Evolutionary conservation across 2,113 vertebrate genomes (phyloP).

Genomic region (Struthio camelus): DNA sequence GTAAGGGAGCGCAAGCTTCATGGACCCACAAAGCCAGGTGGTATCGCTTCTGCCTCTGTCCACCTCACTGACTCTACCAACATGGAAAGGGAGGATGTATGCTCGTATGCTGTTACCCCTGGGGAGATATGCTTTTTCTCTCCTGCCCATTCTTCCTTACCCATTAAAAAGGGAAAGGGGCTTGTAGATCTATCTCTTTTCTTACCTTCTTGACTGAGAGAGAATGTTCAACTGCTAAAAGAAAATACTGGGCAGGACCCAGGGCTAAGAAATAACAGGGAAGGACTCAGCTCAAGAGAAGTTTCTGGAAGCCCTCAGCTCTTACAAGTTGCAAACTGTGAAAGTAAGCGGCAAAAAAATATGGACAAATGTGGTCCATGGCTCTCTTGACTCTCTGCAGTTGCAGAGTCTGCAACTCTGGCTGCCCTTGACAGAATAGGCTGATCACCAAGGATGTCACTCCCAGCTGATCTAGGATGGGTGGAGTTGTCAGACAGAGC

Average conservation of each 20-base stretch:
- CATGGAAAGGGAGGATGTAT: accelerated
- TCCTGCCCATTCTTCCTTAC: neutral
- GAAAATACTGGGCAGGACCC: neutral
- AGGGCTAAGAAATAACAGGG: neutral
- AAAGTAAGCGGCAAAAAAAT: neutral
- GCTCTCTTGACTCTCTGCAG: neutral
- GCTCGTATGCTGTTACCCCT: accelerated
- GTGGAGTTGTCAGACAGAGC: neutral
- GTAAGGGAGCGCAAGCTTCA: neutral
- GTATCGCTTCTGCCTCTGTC: neutral
- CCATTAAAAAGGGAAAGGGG: neutral
- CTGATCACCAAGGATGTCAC: neutral
- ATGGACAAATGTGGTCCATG: neutral
- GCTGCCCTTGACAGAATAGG: neutral
- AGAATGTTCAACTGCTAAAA: neutral
- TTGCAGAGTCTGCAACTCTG: neutral
- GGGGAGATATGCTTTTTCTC: neutral
- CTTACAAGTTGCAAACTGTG: neutral
- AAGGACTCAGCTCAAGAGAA: neutral
- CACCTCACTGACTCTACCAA: neutral
- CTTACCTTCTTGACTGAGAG: neutral
- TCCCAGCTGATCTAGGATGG: neutral
- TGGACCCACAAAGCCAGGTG: neutral
- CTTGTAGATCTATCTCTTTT: neutral
- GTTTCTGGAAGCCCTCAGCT: neutral